Percentiles rank a stretch among this genome's conserved stretches.
These are phyloP conservation scores for Rachycentron canadum DNA, from an alignment of 2,797 vertebrate species.

Conservation along the genomic window DNA sequence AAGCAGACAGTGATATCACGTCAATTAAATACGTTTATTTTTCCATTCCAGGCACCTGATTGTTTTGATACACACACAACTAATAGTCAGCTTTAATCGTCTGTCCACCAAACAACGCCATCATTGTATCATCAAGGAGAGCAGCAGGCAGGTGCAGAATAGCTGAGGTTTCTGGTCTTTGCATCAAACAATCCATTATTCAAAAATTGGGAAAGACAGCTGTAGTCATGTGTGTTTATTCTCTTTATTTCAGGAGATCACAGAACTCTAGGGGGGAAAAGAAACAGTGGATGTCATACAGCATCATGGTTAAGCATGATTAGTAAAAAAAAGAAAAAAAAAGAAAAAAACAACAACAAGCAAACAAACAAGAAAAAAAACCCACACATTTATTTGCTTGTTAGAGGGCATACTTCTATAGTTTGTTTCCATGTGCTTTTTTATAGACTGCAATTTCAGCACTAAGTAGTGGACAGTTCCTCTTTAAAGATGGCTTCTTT, in stretches of 20 bases:
- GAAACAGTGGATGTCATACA: slow-evolving; percentile 15
- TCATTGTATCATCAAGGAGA: slow-evolving; percentile 52
- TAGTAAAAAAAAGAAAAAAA: slow-evolving; percentile 29
- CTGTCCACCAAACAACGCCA: slow-evolving; percentile 29
- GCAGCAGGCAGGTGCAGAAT: slow-evolving; percentile 61
- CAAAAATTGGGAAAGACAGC: slow-evolving; percentile 28
- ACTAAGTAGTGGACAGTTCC: slow-evolving; percentile 65
- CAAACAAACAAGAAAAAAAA: no score
- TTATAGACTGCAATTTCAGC: slow-evolving; percentile 56
- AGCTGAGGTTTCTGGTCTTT: slow-evolving; percentile 50
- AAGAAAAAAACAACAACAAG: no score
- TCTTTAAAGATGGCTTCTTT: slow-evolving; percentile 2
- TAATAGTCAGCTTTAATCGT: slow-evolving; percentile 33
- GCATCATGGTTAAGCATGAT: slow-evolving; percentile 13
- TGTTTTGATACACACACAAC: slow-evolving; percentile 49
- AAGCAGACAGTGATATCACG: slow-evolving; percentile 26
- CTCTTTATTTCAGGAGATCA: slow-evolving; percentile 75
- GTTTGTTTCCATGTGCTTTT: slow-evolving; percentile 12
- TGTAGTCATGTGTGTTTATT: not conserved
- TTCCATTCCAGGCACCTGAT: slow-evolving; percentile 36
- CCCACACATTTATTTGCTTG: slow-evolving; percentile 23
- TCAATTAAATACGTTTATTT: slow-evolving; percentile 66
- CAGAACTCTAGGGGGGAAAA: slow-evolving; percentile 77
- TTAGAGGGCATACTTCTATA: not conserved
- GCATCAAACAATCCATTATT: slow-evolving; percentile 47